Evolutionary conservation across 2,113 vertebrate species (phyloP).

Genomic region (Progne subis): DNA sequence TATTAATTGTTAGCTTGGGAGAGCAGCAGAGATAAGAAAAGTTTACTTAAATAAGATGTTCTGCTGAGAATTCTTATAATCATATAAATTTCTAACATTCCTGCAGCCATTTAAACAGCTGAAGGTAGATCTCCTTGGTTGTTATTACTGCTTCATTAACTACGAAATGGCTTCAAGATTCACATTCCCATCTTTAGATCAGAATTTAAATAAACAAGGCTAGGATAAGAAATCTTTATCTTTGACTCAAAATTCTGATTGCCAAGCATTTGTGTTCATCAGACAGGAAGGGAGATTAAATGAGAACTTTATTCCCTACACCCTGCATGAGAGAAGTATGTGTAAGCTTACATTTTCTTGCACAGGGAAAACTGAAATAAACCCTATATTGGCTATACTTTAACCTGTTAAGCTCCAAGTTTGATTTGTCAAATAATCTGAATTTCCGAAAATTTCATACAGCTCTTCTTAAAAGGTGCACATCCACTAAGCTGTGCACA

Average conservation of each 20-base stretch:
- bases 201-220: slow-evolving; percentile 26
- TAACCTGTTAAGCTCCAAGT: background rate
- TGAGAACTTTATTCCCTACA: background rate
- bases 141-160: slow-evolving; percentile 31
- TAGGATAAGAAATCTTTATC: slow-evolving; percentile 17
- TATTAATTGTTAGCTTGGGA: background rate
- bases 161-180: slow-evolving; percentile 27
- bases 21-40: background rate
- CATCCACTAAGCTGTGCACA: background rate
- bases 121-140: background rate
- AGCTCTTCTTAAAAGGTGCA: background rate
- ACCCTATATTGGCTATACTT: background rate
- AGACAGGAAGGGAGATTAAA: background rate
- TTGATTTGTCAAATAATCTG: background rate
- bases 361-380: background rate
- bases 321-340: background rate
- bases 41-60: background rate
- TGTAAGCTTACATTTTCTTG: background rate
- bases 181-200: background rate
- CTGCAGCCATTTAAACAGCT: background rate
- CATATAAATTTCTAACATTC: background rate
- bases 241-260: slow-evolving; percentile 14
- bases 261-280: background rate
- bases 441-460: background rate
- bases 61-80: background rate